phyloP scores from a whole-genome alignment of 2,888 invertebrate species.

The Drosophila vallismaia region DNA sequence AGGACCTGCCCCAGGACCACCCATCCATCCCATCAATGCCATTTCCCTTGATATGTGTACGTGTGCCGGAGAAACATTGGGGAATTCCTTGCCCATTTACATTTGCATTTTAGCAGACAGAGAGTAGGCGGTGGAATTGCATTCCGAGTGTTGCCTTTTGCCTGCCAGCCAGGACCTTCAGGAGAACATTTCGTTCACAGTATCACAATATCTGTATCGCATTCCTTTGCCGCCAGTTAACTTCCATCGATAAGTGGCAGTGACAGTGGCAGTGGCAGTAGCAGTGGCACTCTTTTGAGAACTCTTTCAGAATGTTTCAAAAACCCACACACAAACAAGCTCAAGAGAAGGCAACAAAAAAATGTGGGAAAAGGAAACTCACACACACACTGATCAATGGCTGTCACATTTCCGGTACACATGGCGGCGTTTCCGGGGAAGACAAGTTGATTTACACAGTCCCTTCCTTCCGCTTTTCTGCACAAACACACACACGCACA shows the following conservation, averaged over 20 bases:
- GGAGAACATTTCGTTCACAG: background rate
- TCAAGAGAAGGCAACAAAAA: slow-evolving; percentile 1
- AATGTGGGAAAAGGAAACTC: background rate
- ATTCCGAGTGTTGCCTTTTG: background rate
- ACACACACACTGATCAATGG: slow-evolving; percentile 62
- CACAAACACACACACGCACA: slow-evolving; percentile 2
- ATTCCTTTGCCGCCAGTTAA: slow-evolving; percentile 34
- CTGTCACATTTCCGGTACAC: slow-evolving; percentile 66
- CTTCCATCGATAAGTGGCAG: slow-evolving; percentile 36
- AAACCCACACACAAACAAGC: slow-evolving; percentile 10
- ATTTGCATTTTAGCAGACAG: slow-evolving; percentile 13
- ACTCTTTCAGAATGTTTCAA: slow-evolving; percentile 22
- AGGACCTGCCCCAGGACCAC: background rate
- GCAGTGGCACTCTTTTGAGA: background rate
- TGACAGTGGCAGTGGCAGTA: slow-evolving; percentile 13
- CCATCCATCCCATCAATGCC: background rate
- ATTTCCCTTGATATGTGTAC: slow-evolving; percentile 18
- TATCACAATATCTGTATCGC: slow-evolving; percentile 26
- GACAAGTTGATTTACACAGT: slow-evolving; percentile 55
- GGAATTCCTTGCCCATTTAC: slow-evolving; percentile 4
- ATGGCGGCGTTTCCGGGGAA: slow-evolving; percentile 53
- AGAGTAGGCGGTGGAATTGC: background rate
- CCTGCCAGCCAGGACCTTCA: slow-evolving; percentile 1
- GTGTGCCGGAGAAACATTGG: background rate
- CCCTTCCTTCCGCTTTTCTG: slow-evolving; percentile 40